phyloP scores from a whole-genome alignment of 2,888 invertebrate species.

The Amphipyra tragopoginis region DNA sequence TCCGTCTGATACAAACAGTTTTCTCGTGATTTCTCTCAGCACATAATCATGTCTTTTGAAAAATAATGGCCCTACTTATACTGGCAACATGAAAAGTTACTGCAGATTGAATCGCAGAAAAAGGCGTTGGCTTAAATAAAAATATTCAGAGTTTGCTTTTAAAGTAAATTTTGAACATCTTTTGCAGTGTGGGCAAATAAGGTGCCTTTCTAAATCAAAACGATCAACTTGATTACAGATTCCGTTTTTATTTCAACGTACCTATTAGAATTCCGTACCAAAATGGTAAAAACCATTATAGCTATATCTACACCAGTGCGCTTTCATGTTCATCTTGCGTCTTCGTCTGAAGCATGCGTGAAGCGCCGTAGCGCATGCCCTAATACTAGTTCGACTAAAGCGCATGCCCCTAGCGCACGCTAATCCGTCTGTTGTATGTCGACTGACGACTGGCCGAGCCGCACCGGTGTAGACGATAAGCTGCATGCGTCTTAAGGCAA shows the following conservation, averaged over 20 bases:
- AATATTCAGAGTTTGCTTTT: constrained; percentile 46
- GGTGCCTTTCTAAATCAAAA: constrained; percentile 7
- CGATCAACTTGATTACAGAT: constrained; percentile 18
- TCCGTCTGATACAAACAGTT: constrained; percentile 47
- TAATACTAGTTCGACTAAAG: no score
- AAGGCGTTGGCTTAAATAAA: constrained; percentile 61
- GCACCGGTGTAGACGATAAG: no score
- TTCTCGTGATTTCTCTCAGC: constrained; percentile 49
- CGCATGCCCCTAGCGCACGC: no score
- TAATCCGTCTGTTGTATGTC: no score
- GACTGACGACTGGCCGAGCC: no score
- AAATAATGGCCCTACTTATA: constrained; percentile 67
- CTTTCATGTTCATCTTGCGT: no score
- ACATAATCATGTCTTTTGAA: constrained; percentile 64
- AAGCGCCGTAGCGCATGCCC: no score
- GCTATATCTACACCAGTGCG: no score
- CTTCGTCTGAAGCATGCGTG: no score
- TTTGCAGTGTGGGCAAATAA: constrained; percentile 31
- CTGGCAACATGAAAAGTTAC: constrained; percentile 75
- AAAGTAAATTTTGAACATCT: constrained; percentile 36
- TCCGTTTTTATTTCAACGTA: constrained; percentile 19
- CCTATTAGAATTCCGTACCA: no score
- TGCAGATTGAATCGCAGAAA: constrained; percentile 76
- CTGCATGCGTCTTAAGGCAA: no score
- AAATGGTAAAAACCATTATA: no score